A percentile compares a stretch with the other conserved stretches of the same genome.
phyloP scores from a whole-genome alignment of 1,140 invertebrate genomes.

The Drosophila bipectinata region DNA sequence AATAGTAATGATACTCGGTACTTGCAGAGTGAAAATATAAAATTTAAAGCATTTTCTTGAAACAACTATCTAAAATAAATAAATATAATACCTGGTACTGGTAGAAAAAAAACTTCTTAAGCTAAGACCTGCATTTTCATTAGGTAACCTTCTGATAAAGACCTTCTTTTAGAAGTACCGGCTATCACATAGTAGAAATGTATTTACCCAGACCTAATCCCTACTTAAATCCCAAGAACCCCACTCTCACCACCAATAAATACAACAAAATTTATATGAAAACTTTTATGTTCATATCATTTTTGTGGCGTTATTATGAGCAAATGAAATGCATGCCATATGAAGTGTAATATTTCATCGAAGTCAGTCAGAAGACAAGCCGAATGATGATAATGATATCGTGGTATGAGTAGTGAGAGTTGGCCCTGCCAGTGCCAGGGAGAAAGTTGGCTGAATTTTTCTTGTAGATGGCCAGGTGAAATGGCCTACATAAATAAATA shows the following conservation, averaged over 20 bases:
- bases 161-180: too few species aligned
- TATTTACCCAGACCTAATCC: too few species aligned
- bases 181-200: too few species aligned
- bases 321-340: conserved; percentile 72
- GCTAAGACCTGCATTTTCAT: too few species aligned
- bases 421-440: background rate
- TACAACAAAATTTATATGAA: conserved; percentile 35
- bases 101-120: too few species aligned
- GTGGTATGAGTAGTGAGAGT: background rate
- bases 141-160: too few species aligned
- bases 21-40: too few species aligned
- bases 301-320: conserved; percentile 58
- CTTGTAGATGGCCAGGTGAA: conserved; percentile 37
- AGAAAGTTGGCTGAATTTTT: conserved; percentile 1
- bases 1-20: too few species aligned
- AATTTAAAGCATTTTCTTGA: too few species aligned
- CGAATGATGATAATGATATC: conserved; percentile 12
- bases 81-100: too few species aligned
- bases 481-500: conserved; percentile 58
- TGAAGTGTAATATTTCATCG: conserved; percentile 79
- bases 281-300: conserved; percentile 41
- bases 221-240: background rate
- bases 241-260: too few species aligned
- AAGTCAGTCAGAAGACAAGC: conserved; percentile 30
- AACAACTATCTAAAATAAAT: too few species aligned